Evolutionary conservation across 1,140 invertebrate species (phyloP), one percentile per base, ranked within the genome.

Genomic region (Melipona quadrifasciata): DNA sequence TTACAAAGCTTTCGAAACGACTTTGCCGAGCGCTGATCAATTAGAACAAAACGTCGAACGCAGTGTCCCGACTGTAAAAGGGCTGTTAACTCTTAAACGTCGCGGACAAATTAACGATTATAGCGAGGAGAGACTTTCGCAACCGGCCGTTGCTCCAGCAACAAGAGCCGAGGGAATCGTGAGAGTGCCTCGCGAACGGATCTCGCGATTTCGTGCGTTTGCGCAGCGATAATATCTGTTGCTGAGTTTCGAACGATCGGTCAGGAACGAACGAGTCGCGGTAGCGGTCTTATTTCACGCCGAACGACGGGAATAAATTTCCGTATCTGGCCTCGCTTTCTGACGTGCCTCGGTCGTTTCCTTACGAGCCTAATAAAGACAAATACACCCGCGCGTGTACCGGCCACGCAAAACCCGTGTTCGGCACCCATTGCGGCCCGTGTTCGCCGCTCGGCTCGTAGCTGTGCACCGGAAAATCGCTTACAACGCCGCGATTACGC

Each of bases 321-420:
- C 82, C 82, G 73, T 84, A 80, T 80, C 77, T 73, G 70, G 77
- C 53, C 68, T 67, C 68, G 82, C 27, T 80, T 51, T 53, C 77
- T 47, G 77, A 72, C 82, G 82, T 84, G 39, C 8, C 6, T 8
- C 57, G 65, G 34, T 51, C 65, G 82, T 80, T 81, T 80, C 84
- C 84, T 85, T 82, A 76, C 79, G 86, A 86, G 75, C 68, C 86
- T 85, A 87, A 90, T 89, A 89, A 89, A 90, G 89, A 89, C 86
- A 80, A 81, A 84, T 71, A 74, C 71, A 73, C 61, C 78, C 83
- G 78, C 64, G 71, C 61, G 31, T 73, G 64, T 80, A 61, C 57
- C 61, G 77, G 78, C 82, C 88, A 74, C 83, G 84, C 83, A 57
- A 83, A 86, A 87, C 87, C 75, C 81, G 87, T 89, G 88, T 89